phyloP scores from a whole-genome alignment of 2,113 vertebrate genomes.

The Xiphorhynchus elegans region DNA sequence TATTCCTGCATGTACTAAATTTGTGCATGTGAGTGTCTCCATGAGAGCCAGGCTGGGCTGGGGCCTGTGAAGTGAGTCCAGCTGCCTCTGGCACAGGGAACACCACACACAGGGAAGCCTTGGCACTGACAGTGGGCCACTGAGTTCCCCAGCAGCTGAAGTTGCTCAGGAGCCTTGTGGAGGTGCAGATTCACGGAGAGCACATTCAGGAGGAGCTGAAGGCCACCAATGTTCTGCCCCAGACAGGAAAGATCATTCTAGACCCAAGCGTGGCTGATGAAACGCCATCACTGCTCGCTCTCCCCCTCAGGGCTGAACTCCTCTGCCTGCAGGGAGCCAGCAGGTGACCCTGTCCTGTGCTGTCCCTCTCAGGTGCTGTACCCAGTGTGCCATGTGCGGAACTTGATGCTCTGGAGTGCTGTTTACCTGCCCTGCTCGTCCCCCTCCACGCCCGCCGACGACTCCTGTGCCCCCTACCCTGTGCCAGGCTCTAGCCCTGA shows the following conservation, averaged over 20 bases:
- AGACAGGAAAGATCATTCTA: not conserved
- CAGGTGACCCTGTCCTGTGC: not conserved
- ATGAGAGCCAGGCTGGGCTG: not conserved
- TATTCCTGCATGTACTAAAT: not conserved
- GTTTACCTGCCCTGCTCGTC: slow-evolving; percentile 96
- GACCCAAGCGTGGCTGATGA: not conserved
- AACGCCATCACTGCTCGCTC: not conserved
- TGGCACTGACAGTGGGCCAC: not conserved
- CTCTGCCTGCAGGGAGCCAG: not conserved
- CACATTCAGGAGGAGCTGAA: not conserved
- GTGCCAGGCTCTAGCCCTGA: slow-evolving; percentile 86
- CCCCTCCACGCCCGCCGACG: slow-evolving; percentile 90
- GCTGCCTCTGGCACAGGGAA: not conserved
- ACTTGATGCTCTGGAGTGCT: slow-evolving; percentile 95
- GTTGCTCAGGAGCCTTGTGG: not conserved
- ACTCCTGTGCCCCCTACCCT: slow-evolving; percentile 92
- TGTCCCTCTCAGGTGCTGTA: slow-evolving; percentile 85
- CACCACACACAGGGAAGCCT: not conserved
- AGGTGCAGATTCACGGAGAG: not conserved
- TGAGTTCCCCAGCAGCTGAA: not conserved
- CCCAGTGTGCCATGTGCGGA: slow-evolving; percentile 95
- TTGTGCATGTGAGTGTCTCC: not conserved
- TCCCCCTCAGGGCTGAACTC: not conserved
- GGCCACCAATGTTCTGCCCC: not conserved
- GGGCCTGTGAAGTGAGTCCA: not conserved